Conservation (phyloP, 2,888 invertebrate genomes). For the Theretra japonica region DNA sequence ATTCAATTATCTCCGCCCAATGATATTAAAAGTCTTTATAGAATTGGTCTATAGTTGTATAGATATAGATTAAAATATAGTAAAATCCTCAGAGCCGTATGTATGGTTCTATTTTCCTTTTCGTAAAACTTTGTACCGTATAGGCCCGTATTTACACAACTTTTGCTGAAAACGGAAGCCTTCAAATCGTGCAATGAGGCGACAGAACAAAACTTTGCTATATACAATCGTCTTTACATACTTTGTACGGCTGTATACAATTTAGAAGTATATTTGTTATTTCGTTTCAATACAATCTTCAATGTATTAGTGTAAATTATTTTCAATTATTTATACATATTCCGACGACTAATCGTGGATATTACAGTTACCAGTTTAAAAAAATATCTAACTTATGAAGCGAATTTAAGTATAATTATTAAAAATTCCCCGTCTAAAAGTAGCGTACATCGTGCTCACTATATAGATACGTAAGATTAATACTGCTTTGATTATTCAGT, state of each 20-base stretch:
- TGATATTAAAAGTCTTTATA: background rate
- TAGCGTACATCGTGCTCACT: background rate
- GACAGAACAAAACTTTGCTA: slow-evolving; percentile 22
- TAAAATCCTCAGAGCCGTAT: background rate
- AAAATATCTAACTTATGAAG: no score
- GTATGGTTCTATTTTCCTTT: slow-evolving; percentile 4
- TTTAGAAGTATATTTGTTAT: background rate
- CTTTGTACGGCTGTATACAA: background rate
- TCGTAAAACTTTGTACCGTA: background rate
- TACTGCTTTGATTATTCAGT: slow-evolving; percentile 76
- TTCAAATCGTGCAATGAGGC: slow-evolving; percentile 19
- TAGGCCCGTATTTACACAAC: slow-evolving; percentile 17
- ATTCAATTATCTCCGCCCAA: slow-evolving; percentile 35
- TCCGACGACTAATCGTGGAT: no score
- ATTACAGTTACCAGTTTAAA: no score
- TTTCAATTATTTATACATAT: no score
- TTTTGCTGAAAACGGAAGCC: slow-evolving; percentile 16
- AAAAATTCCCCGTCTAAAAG: background rate
- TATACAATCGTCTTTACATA: slow-evolving; percentile 37
- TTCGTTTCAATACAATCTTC: no score
- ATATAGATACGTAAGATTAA: slow-evolving; percentile 36
- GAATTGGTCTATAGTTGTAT: no score
- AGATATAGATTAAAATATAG: background rate
- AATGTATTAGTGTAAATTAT: no score
- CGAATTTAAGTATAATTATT: background rate